These are phyloP conservation scores for Streptopelia turtur DNA, from an alignment of 2,797 vertebrate genomes.

Conservation along the genomic window DNA sequence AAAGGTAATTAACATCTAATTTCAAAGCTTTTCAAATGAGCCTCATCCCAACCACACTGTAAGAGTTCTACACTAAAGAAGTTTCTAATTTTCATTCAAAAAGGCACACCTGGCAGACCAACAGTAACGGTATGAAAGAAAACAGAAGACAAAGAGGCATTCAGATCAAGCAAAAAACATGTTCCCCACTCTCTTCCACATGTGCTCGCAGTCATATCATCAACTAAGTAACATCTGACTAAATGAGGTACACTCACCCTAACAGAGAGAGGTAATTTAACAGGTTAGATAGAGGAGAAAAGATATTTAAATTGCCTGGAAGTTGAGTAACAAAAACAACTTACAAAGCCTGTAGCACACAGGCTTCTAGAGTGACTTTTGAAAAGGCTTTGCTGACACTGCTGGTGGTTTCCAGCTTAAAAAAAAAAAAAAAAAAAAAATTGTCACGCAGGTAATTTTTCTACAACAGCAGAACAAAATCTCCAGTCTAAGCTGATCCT, in stretches of 20 bases:
- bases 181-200: conserved; percentile 4
- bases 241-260: conserved; percentile 28
- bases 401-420: not conserved
- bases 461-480: not conserved
- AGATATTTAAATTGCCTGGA: conserved; percentile 48
- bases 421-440: not conserved
- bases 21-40: conserved; percentile 52
- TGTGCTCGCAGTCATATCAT: conserved; percentile 19
- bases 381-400: not conserved
- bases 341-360: not conserved
- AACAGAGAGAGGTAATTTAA: conserved; percentile 37
- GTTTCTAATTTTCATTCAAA: conserved; percentile 71
- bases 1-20: conserved; percentile 71
- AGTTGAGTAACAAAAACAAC: conserved; percentile 17
- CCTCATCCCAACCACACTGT: conserved; percentile 48
- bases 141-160: conserved; percentile 42
- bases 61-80: conserved; percentile 59
- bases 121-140: not conserved
- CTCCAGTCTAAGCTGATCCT: not conserved
- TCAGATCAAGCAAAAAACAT: conserved; percentile 38
- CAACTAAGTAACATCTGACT: conserved; percentile 37
- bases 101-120: conserved; percentile 73
- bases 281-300: conserved; percentile 50
- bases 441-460: not conserved
- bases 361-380: not conserved